Evolutionary conservation across 2,797 vertebrate species (phyloP).

Genomic region (Cirrhinus mrigala): DNA sequence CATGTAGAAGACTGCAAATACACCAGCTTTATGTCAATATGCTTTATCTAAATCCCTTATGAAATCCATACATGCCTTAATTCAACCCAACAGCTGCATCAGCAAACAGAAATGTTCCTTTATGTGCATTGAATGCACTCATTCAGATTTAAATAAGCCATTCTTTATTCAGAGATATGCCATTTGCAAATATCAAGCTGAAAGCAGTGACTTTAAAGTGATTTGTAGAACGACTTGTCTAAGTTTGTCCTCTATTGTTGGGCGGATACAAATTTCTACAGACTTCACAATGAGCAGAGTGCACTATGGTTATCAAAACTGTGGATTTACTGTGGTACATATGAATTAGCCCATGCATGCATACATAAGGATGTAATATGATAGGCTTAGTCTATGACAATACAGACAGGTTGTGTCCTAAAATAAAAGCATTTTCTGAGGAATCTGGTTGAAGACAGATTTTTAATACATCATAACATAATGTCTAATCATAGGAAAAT

Average conservation of each 20-base stretch:
- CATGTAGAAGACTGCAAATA: background rate
- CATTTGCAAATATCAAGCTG: background rate
- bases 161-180: constrained; percentile 11
- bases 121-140: constrained; percentile 10
- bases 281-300: background rate
- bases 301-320: background rate
- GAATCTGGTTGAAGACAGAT: background rate
- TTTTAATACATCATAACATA: background rate
- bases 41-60: constrained; percentile 18
- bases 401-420: background rate
- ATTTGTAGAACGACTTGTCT: background rate
- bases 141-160: constrained; percentile 19
- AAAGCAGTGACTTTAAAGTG: background rate
- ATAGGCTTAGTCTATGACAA: background rate
- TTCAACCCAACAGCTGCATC: constrained; percentile 6
- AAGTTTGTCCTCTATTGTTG: background rate
- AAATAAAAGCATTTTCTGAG: background rate
- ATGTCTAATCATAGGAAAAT: background rate
- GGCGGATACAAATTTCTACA: background rate
- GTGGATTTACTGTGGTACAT: background rate
- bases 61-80: constrained; percentile 30
- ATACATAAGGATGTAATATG: background rate
- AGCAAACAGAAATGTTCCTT: constrained; percentile 17
- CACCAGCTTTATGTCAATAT: background rate
- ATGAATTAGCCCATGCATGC: background rate